Evolutionary conservation across 2,113 vertebrate species (phyloP).

Genomic region (Poeciliopsis occidentalis): DNA sequence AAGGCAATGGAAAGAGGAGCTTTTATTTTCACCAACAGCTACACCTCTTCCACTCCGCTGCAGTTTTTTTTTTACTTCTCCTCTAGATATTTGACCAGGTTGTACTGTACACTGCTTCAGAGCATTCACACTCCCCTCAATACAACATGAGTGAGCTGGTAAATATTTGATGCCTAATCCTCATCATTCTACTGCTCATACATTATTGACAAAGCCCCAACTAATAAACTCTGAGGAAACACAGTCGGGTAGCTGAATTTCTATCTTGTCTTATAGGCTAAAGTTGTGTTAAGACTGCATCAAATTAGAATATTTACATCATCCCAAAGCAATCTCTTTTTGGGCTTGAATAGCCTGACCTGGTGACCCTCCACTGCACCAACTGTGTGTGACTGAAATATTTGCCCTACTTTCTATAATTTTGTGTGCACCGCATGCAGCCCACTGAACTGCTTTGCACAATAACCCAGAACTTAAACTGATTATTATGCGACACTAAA

Average conservation of each 20-base stretch:
- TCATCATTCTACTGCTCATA: slow-evolving; percentile 67
- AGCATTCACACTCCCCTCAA: slow-evolving; percentile 38
- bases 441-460: slow-evolving; percentile 1
- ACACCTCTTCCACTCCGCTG: slow-evolving; percentile 20
- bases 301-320: slow-evolving; percentile 6
- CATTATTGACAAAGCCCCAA: slow-evolving; percentile 65
- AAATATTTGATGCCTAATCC: slow-evolving; percentile 72
- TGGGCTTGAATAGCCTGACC: slow-evolving; percentile 36
- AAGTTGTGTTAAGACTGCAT: background rate
- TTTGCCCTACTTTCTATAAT: slow-evolving; percentile 52
- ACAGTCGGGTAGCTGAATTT: slow-evolving; percentile 20
- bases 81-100: slow-evolving; percentile 26
- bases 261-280: background rate
- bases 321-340: slow-evolving; percentile 13
- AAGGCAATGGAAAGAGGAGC: background rate
- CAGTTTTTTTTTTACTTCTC: slow-evolving; percentile 18
- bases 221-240: slow-evolving; percentile 58
- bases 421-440: slow-evolving; percentile 35
- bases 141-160: slow-evolving; percentile 67
- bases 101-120: slow-evolving; percentile 33
- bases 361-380: slow-evolving; percentile 15
- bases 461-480: slow-evolving; percentile 18
- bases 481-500: slow-evolving; percentile 28
- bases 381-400: slow-evolving; percentile 29
- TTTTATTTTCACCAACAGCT: slow-evolving; percentile 6